Evolutionary conservation across 2,797 vertebrate species (phyloP).

Genomic region (Pseudopleuronectes americanus): DNA sequence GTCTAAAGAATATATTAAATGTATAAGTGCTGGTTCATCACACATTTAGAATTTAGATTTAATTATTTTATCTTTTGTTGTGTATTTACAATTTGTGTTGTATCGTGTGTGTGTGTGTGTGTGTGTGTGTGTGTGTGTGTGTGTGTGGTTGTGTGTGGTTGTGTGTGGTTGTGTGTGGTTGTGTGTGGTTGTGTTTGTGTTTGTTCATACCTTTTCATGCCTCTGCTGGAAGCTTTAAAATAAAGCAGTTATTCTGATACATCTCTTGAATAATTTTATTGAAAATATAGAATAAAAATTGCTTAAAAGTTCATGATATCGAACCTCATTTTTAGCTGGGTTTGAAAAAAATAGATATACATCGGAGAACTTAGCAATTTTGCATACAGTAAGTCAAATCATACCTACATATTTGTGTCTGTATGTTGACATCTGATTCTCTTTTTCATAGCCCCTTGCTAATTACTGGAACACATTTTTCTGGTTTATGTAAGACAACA

Average conservation of each 20-base stretch:
- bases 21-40: slow-evolving; percentile 16
- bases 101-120: not conserved
- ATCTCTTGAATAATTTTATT: not conserved
- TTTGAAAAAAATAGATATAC: not conserved
- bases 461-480: not conserved
- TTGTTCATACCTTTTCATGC: not conserved
- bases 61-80: not conserved
- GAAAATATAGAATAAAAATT: not conserved
- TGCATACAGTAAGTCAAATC: not conserved
- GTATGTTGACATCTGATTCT: not conserved
- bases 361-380: too few species aligned
- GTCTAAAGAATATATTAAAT: not conserved
- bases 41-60: not conserved
- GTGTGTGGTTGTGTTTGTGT: not conserved
- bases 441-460: not conserved
- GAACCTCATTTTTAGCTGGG: not conserved
- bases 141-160: too few species aligned
- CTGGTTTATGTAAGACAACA: not conserved
- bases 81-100: slow-evolving; percentile 4
- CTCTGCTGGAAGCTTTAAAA: slow-evolving; percentile 5
- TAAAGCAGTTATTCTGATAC: slow-evolving; percentile 32
- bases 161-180: not conserved
- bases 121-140: not conserved
- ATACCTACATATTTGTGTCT: not conserved
- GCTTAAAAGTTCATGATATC: not conserved